phyloP scores from a whole-genome alignment of 1,140 invertebrate genomes.

The Hermatobates lingyangjiaoensis region DNA sequence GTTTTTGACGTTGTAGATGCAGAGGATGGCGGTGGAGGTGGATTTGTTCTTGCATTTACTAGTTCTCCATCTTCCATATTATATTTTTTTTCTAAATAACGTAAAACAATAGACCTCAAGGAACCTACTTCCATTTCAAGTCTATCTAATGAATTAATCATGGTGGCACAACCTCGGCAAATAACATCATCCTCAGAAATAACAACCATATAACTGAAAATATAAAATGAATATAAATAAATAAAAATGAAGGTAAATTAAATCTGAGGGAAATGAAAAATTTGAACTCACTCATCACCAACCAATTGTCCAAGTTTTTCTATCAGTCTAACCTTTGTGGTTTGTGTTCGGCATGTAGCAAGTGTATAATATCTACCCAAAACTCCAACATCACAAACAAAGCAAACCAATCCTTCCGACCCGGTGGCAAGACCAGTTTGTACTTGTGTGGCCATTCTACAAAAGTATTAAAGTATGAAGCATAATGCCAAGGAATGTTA shows the following conservation, averaged over 20 bases:
- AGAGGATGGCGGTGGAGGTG: conserved; percentile 18
- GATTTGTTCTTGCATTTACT: conserved; percentile 15
- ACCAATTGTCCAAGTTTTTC: conserved; percentile 27
- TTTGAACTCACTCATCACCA: conserved; percentile 23
- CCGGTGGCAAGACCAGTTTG: conserved; percentile 10
- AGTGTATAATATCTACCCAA: conserved; percentile 22
- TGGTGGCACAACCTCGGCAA: conserved; percentile 25
- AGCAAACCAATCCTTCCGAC: conserved; percentile 20
- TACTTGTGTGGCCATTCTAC: conserved; percentile 3
- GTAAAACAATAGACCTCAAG: conserved; percentile 19
- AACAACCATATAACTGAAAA: conserved; percentile 25
- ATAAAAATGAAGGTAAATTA: conserved; percentile 3
- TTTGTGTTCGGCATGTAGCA: conserved; percentile 24
- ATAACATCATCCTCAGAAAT: conserved; percentile 27
- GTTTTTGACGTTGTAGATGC: neutral
- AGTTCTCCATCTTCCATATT: conserved; percentile 23
- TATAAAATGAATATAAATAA: neutral
- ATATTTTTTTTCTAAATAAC: conserved; percentile 25
- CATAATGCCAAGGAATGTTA: neutral
- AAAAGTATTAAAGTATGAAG: neutral
- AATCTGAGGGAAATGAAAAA: neutral
- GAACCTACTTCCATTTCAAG: conserved; percentile 23
- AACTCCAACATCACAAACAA: conserved; percentile 23
- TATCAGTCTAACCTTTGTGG: conserved; percentile 21
- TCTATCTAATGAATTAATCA: conserved; percentile 25